Conservation (phyloP, 1,140 invertebrate genomes). For the Caenorhabditis brenneri region DNA sequence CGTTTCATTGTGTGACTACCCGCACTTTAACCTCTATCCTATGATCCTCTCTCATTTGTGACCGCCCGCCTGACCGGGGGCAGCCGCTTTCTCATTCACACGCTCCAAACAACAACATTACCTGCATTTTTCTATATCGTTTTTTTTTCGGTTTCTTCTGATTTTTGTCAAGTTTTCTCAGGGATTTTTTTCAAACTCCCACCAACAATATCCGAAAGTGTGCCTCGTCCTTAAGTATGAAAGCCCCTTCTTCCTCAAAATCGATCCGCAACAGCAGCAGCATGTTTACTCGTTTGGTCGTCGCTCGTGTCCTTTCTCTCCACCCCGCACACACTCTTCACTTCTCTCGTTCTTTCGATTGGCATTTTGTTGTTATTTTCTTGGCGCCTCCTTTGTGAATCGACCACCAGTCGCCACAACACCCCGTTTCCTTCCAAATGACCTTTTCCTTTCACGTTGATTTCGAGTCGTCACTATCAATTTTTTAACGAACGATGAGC, state of each 20-base stretch:
- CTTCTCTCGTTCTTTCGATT: too few species aligned
- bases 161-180: too few species aligned
- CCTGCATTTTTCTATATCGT: too few species aligned
- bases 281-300: constrained; percentile 32
- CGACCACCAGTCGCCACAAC: not conserved
- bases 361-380: not conserved
- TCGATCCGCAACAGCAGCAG: constrained; percentile 3
- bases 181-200: not conserved
- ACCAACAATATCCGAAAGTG: too few species aligned
- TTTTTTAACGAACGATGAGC: not conserved
- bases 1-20: not conserved
- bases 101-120: not conserved
- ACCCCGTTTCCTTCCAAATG: too few species aligned
- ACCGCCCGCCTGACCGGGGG: constrained; percentile 9
- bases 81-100: not conserved
- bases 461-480: too few species aligned
- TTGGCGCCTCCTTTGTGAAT: too few species aligned
- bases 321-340: not conserved
- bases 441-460: too few species aligned
- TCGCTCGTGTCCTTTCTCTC: not conserved
- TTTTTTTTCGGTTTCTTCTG: too few species aligned
- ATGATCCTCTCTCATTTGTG: not conserved
- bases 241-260: too few species aligned
- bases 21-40: not conserved
- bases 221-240: too few species aligned